Evolutionary conservation across 35 echinoderm and acorn worm species (phyloP).

Genomic region (Ophiothrix spiculata): DNA sequence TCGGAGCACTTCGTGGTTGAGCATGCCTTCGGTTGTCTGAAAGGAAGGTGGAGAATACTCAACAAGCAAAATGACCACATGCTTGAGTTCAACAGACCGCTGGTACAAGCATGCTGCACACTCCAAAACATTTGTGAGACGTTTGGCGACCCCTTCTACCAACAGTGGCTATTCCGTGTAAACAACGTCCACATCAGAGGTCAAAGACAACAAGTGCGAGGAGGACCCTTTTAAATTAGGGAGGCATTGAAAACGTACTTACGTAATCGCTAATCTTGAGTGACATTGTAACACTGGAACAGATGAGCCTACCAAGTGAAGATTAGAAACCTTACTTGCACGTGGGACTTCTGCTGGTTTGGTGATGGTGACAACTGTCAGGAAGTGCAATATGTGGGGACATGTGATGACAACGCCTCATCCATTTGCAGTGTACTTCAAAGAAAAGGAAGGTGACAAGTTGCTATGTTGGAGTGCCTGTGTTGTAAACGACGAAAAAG

Average conservation of each 20-base stretch:
- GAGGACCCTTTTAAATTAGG: too few species aligned
- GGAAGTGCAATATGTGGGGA: too few species aligned
- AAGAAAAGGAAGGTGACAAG: not conserved
- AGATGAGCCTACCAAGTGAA: too few species aligned
- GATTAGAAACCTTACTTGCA: too few species aligned
- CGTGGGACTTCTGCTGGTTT: too few species aligned
- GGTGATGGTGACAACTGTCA: too few species aligned
- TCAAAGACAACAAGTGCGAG: too few species aligned
- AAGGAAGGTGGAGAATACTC: constrained; percentile 46
- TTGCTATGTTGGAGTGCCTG: too few species aligned
- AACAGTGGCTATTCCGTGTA: not conserved
- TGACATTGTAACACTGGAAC: too few species aligned
- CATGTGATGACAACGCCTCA: constrained; percentile 37
- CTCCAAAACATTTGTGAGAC: constrained; percentile 10
- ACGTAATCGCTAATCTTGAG: too few species aligned
- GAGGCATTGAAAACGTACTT: too few species aligned
- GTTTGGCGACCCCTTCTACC: not conserved
- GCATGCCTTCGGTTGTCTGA: constrained; percentile 52
- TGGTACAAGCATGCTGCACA: not conserved
- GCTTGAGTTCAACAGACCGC: not conserved
- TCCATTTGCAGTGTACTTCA: constrained; percentile 26
- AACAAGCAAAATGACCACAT: constrained; percentile 9
- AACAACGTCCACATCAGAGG: too few species aligned
- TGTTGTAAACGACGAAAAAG: not conserved
- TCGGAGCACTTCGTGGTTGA: constrained; percentile 24